These are phyloP conservation scores for Apodemus agrarius DNA, from an alignment of 2,797 vertebrate species.

Conservation along the genomic window DNA sequence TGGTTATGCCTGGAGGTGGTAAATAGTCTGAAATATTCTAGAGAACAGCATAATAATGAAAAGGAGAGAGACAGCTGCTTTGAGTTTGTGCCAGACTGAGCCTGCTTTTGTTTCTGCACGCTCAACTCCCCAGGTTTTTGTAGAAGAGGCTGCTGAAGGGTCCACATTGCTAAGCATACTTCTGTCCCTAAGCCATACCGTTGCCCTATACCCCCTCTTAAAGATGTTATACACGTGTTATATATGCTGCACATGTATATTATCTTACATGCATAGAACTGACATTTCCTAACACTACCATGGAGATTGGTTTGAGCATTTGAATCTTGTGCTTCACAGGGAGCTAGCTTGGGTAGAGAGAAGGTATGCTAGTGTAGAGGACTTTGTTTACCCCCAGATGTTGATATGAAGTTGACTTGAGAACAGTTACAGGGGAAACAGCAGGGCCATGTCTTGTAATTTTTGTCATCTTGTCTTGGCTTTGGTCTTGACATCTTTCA, in stretches of 20 bases:
- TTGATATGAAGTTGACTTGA: not conserved
- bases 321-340: not conserved
- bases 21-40: not conserved
- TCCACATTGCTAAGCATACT: no score
- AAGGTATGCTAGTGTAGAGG: not conserved
- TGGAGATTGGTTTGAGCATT: slow-evolving; percentile 10
- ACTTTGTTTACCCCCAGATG: not conserved
- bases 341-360: not conserved
- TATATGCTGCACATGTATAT: not conserved
- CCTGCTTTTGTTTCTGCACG: not conserved
- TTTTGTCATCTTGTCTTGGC: slow-evolving; percentile 24
- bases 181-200: not conserved
- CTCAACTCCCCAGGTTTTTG: not conserved
- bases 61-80: not conserved
- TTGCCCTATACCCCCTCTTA: not conserved
- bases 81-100: not conserved
- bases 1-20: not conserved
- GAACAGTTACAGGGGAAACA: not conserved
- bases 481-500: slow-evolving; percentile 29
- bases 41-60: not conserved
- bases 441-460: not conserved
- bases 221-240: no score
- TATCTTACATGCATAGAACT: not conserved
- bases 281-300: not conserved
- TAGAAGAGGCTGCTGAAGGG: not conserved